These are phyloP conservation scores for Beris morrisii DNA, from an alignment of 2,888 invertebrate species.

Conservation along the genomic window DNA sequence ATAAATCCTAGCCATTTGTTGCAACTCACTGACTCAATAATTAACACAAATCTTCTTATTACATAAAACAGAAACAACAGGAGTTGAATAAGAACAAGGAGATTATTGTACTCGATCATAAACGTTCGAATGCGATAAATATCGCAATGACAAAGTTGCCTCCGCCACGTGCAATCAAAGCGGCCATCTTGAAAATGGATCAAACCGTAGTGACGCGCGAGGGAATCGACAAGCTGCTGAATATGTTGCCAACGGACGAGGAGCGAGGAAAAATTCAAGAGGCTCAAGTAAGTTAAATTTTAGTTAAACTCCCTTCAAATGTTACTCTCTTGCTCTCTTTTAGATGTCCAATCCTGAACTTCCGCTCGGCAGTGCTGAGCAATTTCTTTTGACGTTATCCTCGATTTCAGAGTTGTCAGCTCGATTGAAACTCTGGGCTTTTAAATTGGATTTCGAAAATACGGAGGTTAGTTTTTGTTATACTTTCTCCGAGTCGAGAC, in stretches of 20 bases:
- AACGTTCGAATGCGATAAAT: conserved; percentile 98
- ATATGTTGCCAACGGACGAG: conserved; percentile 97
- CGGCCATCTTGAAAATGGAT: conserved; percentile 99
- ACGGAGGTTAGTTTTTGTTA: conserved; percentile 69
- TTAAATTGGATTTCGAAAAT: conserved; percentile 97
- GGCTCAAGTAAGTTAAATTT: conserved; percentile 66
- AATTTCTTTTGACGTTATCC: conserved; percentile 94
- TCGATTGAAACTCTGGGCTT: conserved; percentile 94
- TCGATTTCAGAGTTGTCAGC: conserved; percentile 95
- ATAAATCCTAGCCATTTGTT: not conserved
- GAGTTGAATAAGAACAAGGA: conserved; percentile 85
- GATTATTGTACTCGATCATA: conserved; percentile 92
- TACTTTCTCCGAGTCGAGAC: too few relatives aligned
- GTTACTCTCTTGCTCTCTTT: conserved; percentile 5
- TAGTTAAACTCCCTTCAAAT: not conserved
- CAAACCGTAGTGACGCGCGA: conserved; percentile 96
- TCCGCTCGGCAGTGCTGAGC: conserved; percentile 86
- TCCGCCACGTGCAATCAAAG: conserved; percentile 95
- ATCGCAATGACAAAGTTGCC: conserved; percentile 99
- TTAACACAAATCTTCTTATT: not conserved
- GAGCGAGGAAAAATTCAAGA: conserved; percentile 95
- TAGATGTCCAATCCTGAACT: conserved; percentile 54
- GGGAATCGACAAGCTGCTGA: conserved; percentile 95
- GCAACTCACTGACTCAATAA: not conserved
- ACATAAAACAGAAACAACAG: conserved; percentile 69